Evolutionary conservation across 1,140 invertebrate genomes (phyloP).

Genomic region (Hycleus phaleratus): DNA sequence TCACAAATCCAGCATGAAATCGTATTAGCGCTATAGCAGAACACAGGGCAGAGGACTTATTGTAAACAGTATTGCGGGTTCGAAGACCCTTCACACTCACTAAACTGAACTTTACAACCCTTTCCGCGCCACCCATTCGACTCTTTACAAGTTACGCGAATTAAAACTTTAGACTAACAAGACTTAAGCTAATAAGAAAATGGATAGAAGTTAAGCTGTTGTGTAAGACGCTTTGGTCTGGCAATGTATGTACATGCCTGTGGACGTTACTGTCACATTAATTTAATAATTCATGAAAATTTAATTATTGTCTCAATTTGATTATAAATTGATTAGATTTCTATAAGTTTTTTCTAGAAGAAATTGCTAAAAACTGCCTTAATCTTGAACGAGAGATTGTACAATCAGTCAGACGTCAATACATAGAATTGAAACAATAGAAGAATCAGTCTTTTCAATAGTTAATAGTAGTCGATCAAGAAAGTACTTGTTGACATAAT

Average conservation of each 20-base stretch:
- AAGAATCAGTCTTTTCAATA: slow-evolving; percentile 8
- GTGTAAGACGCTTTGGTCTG: slow-evolving; percentile 40
- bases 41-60: slow-evolving; percentile 34
- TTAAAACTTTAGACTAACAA: slow-evolving; percentile 51
- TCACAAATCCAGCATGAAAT: slow-evolving; percentile 48
- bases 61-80: slow-evolving; percentile 42
- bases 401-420: slow-evolving; percentile 17
- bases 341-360: not conserved
- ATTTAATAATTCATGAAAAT: not conserved
- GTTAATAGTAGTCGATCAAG: slow-evolving; percentile 4
- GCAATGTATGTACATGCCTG: slow-evolving; percentile 5
- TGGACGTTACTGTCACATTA: slow-evolving; percentile 7
- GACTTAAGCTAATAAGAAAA: slow-evolving; percentile 44
- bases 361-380: slow-evolving; percentile 1
- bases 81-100: slow-evolving; percentile 43
- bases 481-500: slow-evolving; percentile 34
- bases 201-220: slow-evolving; percentile 43
- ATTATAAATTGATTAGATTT: too few relatives aligned
- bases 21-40: slow-evolving; percentile 43
- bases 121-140: slow-evolving; percentile 40
- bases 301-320: too few relatives aligned
- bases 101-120: slow-evolving; percentile 42
- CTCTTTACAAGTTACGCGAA: slow-evolving; percentile 47
- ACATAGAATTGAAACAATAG: slow-evolving; percentile 22
- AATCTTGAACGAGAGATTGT: slow-evolving; percentile 29